Percentiles rank a stretch among this genome's conserved stretches.
Conservation (phyloP, 2,113 vertebrate genomes). For the Carettochelys insculpta region DNA sequence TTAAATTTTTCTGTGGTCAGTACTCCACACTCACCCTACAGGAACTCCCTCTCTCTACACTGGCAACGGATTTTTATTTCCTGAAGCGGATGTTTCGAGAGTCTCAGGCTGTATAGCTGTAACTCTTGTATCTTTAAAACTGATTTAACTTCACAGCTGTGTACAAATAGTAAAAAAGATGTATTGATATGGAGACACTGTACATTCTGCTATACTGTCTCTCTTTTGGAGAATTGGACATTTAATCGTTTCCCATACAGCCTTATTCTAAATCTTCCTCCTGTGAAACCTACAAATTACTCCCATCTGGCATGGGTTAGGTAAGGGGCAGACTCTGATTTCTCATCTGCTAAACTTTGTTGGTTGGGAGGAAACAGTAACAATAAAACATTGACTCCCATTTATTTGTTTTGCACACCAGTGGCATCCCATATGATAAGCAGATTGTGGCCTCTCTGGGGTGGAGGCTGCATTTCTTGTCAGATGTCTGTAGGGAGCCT, state of each 20-base stretch:
- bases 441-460: neutral
- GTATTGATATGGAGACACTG: neutral
- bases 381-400: neutral
- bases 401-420: neutral
- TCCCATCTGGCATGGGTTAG: neutral
- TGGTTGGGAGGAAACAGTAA: too few relatives aligned
- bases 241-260: neutral
- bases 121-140: neutral
- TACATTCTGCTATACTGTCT: neutral
- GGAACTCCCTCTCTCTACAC: neutral
- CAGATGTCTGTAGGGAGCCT: neutral
- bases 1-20: neutral
- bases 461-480: neutral
- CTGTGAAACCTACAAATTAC: neutral
- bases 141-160: neutral
- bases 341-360: neutral
- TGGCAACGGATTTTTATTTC: neutral
- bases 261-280: neutral
- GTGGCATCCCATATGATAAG: neutral
- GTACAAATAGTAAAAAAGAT: neutral
- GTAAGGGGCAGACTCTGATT: neutral
- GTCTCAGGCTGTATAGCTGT: fast-evolving
- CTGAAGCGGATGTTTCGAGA: neutral
- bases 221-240: neutral
- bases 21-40: neutral